Conservation (phyloP, 2,797 vertebrate species). For the Myotis findleyi region DNA sequence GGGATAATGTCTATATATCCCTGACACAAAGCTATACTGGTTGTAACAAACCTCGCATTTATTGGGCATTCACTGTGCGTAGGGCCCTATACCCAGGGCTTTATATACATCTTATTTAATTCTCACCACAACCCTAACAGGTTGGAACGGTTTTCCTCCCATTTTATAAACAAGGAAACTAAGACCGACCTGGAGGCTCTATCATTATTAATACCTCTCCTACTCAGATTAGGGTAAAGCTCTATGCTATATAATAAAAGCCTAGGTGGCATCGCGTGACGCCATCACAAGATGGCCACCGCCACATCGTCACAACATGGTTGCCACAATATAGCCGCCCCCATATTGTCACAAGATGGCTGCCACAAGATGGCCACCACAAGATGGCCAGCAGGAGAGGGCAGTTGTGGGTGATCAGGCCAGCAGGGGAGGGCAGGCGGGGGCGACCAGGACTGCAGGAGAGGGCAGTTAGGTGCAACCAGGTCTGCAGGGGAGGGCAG, state of each 20-base stretch:
- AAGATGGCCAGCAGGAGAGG: no score
- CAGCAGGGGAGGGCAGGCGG: no score
- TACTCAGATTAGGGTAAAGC: background rate
- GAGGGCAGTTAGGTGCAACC: no score
- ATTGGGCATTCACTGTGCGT: background rate
- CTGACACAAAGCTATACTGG: background rate
- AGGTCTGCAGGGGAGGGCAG: no score
- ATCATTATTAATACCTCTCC: background rate
- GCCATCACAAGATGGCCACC: no score
- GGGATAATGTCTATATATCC: background rate
- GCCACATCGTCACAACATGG: no score
- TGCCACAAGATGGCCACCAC: no score
- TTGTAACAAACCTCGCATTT: background rate
- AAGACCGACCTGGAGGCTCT: background rate
- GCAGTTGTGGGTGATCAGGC: no score
- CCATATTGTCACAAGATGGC: no score
- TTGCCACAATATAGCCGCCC: no score
- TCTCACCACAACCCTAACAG: background rate
- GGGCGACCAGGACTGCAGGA: no score
- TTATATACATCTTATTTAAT: background rate
- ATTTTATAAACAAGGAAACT: constrained; percentile 34
- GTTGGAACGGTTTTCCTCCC: background rate
- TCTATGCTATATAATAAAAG: background rate
- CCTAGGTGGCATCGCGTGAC: no score
- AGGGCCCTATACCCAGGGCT: background rate